phyloP scores from a whole-genome alignment of 1,140 invertebrate species.

The Megalopta genalis region DNA sequence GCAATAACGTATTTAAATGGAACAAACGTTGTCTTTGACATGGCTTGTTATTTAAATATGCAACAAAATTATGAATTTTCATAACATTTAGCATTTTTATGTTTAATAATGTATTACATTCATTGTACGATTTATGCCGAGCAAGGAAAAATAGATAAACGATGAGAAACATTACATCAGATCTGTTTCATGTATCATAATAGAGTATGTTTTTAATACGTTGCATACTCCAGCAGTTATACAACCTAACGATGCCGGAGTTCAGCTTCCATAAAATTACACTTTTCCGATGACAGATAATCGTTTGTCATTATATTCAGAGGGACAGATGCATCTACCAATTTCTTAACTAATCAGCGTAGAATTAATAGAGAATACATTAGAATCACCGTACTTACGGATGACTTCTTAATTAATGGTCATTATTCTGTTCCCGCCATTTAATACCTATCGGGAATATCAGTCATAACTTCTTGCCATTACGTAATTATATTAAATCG shows the following conservation, averaged over 20 bases:
- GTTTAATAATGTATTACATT: not conserved
- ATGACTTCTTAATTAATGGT: not conserved
- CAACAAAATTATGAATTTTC: too few relatives aligned
- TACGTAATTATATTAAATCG: not conserved
- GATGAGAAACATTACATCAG: not conserved
- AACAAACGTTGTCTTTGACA: not conserved
- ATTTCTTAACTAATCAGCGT: not conserved
- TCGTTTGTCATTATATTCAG: conserved; percentile 15
- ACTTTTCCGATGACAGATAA: conserved; percentile 15
- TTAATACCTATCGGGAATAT: not conserved
- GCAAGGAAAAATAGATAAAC: not conserved
- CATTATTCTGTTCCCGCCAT: not conserved
- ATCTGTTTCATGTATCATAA: not conserved
- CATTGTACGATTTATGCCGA: not conserved
- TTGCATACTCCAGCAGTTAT: not conserved
- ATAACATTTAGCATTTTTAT: too few relatives aligned
- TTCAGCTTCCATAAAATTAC: conserved; percentile 23
- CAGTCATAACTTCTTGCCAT: too few relatives aligned
- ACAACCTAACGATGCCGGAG: conserved; percentile 1
- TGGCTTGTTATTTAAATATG: not conserved
- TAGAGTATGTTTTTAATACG: conserved; percentile 7
- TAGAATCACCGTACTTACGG: not conserved
- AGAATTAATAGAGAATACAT: too few relatives aligned
- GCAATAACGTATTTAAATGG: not conserved
- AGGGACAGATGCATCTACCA: not conserved